These are phyloP conservation scores for Saxidomus purpurata DNA, from an alignment of 1,140 invertebrate species.

Conservation along the genomic window DNA sequence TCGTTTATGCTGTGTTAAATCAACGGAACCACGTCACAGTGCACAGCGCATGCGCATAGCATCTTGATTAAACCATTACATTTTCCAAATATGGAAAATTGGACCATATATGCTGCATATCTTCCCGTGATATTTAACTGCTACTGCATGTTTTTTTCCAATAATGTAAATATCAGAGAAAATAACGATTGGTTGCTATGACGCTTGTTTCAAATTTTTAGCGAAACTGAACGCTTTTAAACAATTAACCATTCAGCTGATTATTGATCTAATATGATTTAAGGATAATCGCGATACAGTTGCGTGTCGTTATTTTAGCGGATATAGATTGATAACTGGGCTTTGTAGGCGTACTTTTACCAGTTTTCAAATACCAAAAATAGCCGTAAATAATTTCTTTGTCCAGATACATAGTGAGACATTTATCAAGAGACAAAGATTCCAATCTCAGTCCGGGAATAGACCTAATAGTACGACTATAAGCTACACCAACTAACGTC, in stretches of 20 bases:
- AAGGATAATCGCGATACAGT: no score
- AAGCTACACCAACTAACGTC: no score
- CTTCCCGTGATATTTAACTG: constrained; percentile 11
- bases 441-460: no score
- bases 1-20: neutral
- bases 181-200: neutral
- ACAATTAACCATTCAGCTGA: neutral
- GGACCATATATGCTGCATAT: constrained; percentile 36
- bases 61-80: constrained; percentile 44
- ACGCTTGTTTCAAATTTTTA: neutral
- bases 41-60: constrained; percentile 16
- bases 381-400: no score
- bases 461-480: no score
- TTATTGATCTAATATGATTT: neutral
- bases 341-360: no score
- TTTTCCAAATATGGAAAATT: constrained; percentile 51
- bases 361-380: no score
- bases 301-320: no score
- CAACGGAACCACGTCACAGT: constrained; percentile 41
- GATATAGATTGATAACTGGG: no score
- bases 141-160: constrained; percentile 17
- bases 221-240: neutral
- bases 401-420: no score
- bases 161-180: neutral
- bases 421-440: no score